phyloP scores from a whole-genome alignment of 2,888 invertebrate genomes.

The Drosophila pseudotalamancana region DNA sequence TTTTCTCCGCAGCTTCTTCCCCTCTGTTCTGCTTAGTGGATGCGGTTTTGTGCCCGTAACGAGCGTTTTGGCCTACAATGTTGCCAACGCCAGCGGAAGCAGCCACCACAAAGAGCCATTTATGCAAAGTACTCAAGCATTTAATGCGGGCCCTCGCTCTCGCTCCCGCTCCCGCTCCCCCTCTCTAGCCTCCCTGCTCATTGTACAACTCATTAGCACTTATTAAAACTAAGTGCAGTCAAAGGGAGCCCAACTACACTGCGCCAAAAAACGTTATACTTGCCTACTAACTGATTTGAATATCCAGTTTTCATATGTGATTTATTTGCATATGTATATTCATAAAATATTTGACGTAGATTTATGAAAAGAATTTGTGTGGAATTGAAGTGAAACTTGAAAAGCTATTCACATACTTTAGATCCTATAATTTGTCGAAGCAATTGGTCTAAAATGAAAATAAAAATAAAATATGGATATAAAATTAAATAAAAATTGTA shows the following conservation, averaged over 20 bases:
- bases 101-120: conserved; percentile 49
- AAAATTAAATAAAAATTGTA: no score
- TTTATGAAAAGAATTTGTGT: no score
- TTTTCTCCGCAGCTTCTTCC: not conserved
- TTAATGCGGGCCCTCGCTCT: conserved; percentile 34
- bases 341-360: no score
- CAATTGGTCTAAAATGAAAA: no score
- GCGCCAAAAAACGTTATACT: no score
- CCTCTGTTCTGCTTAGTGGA: not conserved
- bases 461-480: no score
- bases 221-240: conserved; percentile 79
- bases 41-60: conserved; percentile 67
- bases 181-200: conserved; percentile 16
- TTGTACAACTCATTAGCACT: conserved; percentile 82
- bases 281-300: no score
- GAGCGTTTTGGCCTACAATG: conserved; percentile 63
- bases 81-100: conserved; percentile 60
- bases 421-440: no score
- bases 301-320: no score
- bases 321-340: no score
- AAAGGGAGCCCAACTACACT: conserved; percentile 20
- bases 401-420: no score
- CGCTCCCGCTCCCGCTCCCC: not conserved
- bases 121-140: conserved; percentile 61
- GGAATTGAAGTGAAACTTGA: no score